Conservation (phyloP, 2,113 vertebrate genomes). For the Acanthochromis polyacanthus region DNA sequence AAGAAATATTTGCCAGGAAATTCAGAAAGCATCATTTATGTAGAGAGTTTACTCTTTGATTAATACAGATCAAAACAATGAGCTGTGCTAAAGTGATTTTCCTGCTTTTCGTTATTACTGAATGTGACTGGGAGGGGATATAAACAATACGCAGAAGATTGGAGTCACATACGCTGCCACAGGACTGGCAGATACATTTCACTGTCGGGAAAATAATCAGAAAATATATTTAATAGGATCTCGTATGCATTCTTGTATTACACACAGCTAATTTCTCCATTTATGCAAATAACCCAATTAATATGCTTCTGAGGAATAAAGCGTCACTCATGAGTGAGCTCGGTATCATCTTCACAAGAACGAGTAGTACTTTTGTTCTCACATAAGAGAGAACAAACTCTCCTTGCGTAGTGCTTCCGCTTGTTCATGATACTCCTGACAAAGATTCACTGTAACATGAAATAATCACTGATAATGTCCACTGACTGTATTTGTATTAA, state of each 20-base stretch:
- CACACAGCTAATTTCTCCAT: slow-evolving; percentile 46
- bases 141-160: slow-evolving; percentile 47
- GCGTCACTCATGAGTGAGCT: slow-evolving; percentile 41
- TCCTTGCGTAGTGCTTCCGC: background rate
- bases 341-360: slow-evolving; percentile 35
- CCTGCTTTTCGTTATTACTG: slow-evolving; percentile 53
- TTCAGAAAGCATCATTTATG: slow-evolving; percentile 62
- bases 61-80: slow-evolving; percentile 65
- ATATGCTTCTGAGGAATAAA: slow-evolving; percentile 51
- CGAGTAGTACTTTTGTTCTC: slow-evolving; percentile 34
- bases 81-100: slow-evolving; percentile 57
- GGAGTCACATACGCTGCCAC: slow-evolving; percentile 16
- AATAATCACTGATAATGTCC: slow-evolving; percentile 2
- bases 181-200: slow-evolving; percentile 48
- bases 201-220: slow-evolving; percentile 44
- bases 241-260: slow-evolving; percentile 41
- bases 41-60: slow-evolving; percentile 56
- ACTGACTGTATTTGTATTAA: background rate
- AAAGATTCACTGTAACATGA: slow-evolving; percentile 29
- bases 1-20: slow-evolving; percentile 43
- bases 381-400: background rate
- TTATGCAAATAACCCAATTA: slow-evolving; percentile 70
- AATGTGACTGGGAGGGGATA: slow-evolving; percentile 41
- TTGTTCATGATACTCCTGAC: slow-evolving; percentile 14
- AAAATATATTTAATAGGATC: slow-evolving; percentile 37